These are phyloP conservation scores for Labia minor DNA, from an alignment of 2,888 invertebrate species.

Conservation along the genomic window DNA sequence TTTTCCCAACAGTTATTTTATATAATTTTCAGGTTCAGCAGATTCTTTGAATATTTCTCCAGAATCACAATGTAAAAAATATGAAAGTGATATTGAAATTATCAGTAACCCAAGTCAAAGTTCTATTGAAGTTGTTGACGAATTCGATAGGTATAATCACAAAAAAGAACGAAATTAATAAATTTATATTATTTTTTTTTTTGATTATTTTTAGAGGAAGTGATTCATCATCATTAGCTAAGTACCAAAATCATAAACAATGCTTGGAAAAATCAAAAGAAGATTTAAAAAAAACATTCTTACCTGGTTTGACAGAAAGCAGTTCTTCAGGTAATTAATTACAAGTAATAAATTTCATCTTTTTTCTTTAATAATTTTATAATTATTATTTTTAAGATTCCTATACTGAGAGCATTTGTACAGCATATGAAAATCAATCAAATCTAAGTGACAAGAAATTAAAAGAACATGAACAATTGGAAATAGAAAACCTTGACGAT, in stretches of 20 bases:
- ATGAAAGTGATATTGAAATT: constrained; percentile 58
- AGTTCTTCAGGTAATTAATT: constrained; percentile 44
- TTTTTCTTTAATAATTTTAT: constrained; percentile 14
- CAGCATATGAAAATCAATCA: constrained; percentile 42
- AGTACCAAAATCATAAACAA: not conserved
- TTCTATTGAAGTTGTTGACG: constrained; percentile 53
- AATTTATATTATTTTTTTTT: not conserved
- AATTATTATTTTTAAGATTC: constrained; percentile 36
- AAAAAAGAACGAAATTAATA: not conserved
- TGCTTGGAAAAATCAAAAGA: constrained; percentile 29
- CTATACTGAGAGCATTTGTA: constrained; percentile 49
- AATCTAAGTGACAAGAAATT: not conserved
- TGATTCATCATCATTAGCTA: not conserved
- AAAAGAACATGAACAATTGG: not conserved
- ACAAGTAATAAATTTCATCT: not conserved
- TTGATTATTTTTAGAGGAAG: constrained; percentile 17
- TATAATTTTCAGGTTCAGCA: constrained; percentile 36
- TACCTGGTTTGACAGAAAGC: constrained; percentile 44
- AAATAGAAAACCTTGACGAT: constrained; percentile 16
- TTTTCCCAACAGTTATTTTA: constrained; percentile 13
- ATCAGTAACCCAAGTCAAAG: constrained; percentile 60
- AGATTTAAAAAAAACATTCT: not conserved
- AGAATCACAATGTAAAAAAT: constrained; percentile 35
- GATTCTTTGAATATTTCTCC: constrained; percentile 37
- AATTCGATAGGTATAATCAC: constrained; percentile 33